phyloP scores from a whole-genome alignment of 2,888 invertebrate genomes.

The Noctua janthe region DNA sequence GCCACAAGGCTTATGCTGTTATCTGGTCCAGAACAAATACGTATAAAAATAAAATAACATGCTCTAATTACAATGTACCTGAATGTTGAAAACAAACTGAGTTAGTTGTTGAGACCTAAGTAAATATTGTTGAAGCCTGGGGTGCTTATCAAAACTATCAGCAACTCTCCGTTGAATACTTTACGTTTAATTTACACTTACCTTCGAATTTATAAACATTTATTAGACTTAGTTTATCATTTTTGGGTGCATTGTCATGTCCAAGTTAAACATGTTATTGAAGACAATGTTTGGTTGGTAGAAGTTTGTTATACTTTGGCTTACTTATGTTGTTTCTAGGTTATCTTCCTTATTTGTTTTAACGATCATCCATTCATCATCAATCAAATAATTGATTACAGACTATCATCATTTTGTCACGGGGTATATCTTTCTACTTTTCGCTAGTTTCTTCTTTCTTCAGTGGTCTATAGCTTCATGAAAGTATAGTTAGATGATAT shows the following conservation, averaged over 20 bases:
- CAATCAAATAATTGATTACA: neutral
- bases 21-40: constrained; percentile 32
- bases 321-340: neutral
- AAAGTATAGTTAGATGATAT: neutral
- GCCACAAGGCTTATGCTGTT: constrained; percentile 12
- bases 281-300: constrained; percentile 5
- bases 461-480: neutral
- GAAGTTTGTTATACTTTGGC: constrained; percentile 2
- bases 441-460: neutral
- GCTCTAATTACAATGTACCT: constrained; percentile 17
- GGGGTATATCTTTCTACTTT: neutral
- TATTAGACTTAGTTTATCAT: constrained; percentile 10
- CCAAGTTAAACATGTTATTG: neutral
- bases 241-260: constrained; percentile 5
- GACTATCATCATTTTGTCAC: neutral
- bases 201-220: neutral
- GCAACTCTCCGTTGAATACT: constrained; percentile 5
- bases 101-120: constrained; percentile 27
- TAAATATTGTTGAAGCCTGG: constrained; percentile 37
- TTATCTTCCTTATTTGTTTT: neutral
- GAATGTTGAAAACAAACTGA: constrained; percentile 36
- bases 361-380: neutral
- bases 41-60: constrained; percentile 16
- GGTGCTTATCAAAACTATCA: constrained; percentile 44
- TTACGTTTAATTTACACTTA: neutral